Evolutionary conservation across 2,113 vertebrate genomes (phyloP).

Genomic region (Rhinichthys klamathensis): DNA sequence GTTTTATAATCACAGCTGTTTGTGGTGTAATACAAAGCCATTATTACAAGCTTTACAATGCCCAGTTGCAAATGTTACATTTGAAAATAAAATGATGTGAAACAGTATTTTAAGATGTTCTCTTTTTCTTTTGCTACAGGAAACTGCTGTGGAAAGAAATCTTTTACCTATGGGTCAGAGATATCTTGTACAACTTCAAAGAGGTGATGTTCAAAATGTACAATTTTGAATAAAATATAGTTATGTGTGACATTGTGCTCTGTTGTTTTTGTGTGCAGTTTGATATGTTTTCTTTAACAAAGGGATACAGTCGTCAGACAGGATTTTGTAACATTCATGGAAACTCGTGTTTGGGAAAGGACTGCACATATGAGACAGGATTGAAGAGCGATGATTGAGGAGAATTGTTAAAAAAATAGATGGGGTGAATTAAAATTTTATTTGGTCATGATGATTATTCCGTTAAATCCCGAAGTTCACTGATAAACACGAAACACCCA

Average conservation of each 20-base stretch:
- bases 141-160: slow-evolving; percentile 49
- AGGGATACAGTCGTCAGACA: not conserved
- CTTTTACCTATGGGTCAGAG: slow-evolving; percentile 43
- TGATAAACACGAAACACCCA: not conserved
- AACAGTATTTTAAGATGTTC: not conserved
- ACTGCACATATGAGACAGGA: no score
- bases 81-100: not conserved
- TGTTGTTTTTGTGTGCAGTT: not conserved
- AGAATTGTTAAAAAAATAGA: not conserved
- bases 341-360: not conserved
- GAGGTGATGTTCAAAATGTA: slow-evolving; percentile 41
- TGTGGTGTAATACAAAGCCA: not conserved
- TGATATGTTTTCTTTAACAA: not conserved
- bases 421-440: not conserved
- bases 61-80: not conserved
- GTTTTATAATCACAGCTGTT: not conserved
- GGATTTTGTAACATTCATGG: not conserved
- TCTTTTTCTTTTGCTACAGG: slow-evolving; percentile 34
- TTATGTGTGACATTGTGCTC: slow-evolving; percentile 10
- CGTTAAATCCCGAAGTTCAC: not conserved
- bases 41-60: not conserved
- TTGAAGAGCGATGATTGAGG: not conserved
- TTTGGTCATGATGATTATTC: not conserved
- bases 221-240: slow-evolving; percentile 31
- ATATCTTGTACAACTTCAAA: slow-evolving; percentile 53